These are phyloP conservation scores for Sinocyclocheilus anshuiensis DNA, from an alignment of 2,113 vertebrate species.

Conservation along the genomic window DNA sequence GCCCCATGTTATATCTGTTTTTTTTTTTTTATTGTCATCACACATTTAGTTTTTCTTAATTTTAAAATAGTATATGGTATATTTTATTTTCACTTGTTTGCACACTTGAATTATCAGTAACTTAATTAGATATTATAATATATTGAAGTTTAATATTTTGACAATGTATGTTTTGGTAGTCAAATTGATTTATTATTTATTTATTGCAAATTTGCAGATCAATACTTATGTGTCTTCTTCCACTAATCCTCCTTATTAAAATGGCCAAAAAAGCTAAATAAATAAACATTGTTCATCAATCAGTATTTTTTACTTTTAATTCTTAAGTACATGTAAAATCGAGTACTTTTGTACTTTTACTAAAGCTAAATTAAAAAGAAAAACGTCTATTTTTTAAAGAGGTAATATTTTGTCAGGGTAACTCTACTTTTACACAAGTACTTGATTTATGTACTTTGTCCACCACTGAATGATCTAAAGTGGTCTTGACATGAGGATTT, in stretches of 20 bases:
- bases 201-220: neutral
- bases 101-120: neutral
- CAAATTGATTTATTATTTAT: neutral
- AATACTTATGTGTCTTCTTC: neutral
- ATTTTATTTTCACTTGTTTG: neutral
- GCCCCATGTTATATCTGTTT: too few species aligned
- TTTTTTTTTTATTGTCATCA: too few species aligned
- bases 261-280: too few species aligned
- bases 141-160: neutral
- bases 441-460: neutral
- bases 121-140: neutral
- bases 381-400: neutral
- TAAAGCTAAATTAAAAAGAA: neutral
- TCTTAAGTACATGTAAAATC: neutral
- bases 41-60: neutral
- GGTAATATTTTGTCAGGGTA: neutral
- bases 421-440: neutral
- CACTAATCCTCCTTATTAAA: neutral
- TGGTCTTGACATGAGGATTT: too few species aligned
- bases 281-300: neutral
- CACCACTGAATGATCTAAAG: neutral
- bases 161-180: neutral
- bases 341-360: neutral
- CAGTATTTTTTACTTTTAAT: neutral
- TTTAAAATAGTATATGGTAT: neutral